A percentile compares a stretch with the other conserved stretches of the same genome.
phyloP scores from a whole-genome alignment of 2,888 invertebrate genomes.

The Dugesia japonica region DNA sequence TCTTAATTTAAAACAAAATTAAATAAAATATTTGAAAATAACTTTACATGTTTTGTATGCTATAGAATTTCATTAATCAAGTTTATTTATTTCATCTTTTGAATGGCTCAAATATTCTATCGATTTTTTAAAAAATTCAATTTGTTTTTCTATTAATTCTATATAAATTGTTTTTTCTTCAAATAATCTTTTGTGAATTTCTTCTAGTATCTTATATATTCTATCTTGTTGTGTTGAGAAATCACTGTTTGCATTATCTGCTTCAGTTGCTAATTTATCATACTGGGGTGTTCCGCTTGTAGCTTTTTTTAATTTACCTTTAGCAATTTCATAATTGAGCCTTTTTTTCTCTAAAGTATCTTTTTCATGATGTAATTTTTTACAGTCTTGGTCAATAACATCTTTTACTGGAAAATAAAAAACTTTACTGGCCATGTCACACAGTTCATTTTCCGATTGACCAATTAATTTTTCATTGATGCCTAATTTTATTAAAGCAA shows the following conservation, averaged over 20 bases:
- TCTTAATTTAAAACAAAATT: neutral
- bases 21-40: neutral
- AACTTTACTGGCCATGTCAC: neutral
- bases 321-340: neutral
- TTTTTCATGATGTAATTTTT: neutral
- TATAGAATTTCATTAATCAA: too few relatives aligned
- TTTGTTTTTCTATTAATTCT: conserved; percentile 5
- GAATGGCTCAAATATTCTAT: neutral
- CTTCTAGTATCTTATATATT: neutral
- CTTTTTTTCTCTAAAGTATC: neutral
- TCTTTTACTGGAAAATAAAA: conserved; percentile 2
- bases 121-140: neutral
- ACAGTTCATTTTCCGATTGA: neutral
- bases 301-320: conserved; percentile 8
- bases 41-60: too few relatives aligned
- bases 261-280: neutral
- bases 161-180: neutral
- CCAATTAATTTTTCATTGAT: conserved; percentile 11
- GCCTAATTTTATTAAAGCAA: neutral
- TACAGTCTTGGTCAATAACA: neutral
- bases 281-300: neutral
- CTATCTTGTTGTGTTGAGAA: neutral
- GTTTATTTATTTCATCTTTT: neutral
- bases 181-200: neutral
- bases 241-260: neutral